Evolutionary conservation across 1,140 invertebrate species (phyloP), one percentile per base, ranked within the genome.

Genomic region (Cotesia chilonis): DNA sequence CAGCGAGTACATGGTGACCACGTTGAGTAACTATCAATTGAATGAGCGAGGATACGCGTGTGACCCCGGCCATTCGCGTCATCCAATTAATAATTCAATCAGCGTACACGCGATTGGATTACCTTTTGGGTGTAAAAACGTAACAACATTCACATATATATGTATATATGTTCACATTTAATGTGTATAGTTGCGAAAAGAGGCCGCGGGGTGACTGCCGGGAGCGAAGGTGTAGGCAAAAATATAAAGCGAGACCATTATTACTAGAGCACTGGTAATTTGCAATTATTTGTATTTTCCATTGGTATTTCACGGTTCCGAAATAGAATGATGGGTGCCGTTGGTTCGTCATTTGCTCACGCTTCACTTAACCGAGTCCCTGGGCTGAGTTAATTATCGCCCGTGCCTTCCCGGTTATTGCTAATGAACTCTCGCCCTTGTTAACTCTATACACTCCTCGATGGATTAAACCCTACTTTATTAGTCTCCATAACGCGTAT

Each of bases 41-140:
- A 71, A 65, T 63, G 63, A 67, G 7, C 36, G 72, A 74, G 75
- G 47, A 74, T 68, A 74, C 75, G 76, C 76, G 78, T 79, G 81
- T 82, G 82, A 83, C 80, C 81, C 76, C 75, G 65, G 69, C 79
- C 79, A 79, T 80, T 78, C 81, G 79, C 80, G 79, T 85, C 83
- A 82, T 84, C 84, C 84, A 81, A 86, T 86, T 86, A 85, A 84
- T 85, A 87, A 86, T 86, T 83, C 84, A 84, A 87, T 87, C 84
- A 85, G 83, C 80, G 80, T 79, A 79, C 64, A 68, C 78, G 77
- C 80, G 79, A 86, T 85, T 85, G 78, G 80, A 84, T 85, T 86
- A 85, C 77, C 77, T 78, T 81, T 79, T 74, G 77, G 74, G 74
- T 72, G 73, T 66, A 72, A 76, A 78, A 82, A 82, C 38, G 57